A percentile compares a stretch with the other conserved stretches of the same genome.
Conservation (phyloP, 2,797 vertebrate genomes). For the Halcyon leucocephala region DNA sequence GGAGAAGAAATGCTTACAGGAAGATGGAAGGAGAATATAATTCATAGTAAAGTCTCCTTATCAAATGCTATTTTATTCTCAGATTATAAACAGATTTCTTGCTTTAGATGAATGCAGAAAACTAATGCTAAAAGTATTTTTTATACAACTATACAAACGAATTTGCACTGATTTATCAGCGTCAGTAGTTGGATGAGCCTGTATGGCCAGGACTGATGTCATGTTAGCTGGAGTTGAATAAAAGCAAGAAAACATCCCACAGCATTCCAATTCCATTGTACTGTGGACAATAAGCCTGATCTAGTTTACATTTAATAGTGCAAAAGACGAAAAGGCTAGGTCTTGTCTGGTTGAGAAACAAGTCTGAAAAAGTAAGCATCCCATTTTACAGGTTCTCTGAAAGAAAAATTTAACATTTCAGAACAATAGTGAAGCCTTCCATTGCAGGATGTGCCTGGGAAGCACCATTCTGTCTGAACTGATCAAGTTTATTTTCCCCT, state of each 20-base stretch:
- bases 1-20: neutral
- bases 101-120: neutral
- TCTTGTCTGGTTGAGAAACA: neutral
- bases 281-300: neutral
- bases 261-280: neutral
- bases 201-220: neutral
- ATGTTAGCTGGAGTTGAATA: neutral
- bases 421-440: neutral
- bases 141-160: neutral
- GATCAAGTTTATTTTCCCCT: neutral
- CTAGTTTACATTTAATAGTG: neutral
- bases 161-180: neutral
- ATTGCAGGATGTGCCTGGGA: neutral
- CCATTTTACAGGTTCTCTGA: neutral
- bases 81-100: neutral
- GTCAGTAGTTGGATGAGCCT: neutral
- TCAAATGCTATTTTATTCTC: neutral
- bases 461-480: neutral
- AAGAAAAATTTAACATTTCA: neutral
- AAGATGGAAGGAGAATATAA: neutral
- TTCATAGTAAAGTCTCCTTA: neutral
- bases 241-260: neutral
- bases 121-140: neutral
- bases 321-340: neutral
- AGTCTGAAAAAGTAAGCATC: neutral